Percentiles rank a stretch among this genome's conserved stretches.
These are phyloP conservation scores for Eumaeus atala DNA, from an alignment of 1,140 invertebrate genomes.

Conservation along the genomic window DNA sequence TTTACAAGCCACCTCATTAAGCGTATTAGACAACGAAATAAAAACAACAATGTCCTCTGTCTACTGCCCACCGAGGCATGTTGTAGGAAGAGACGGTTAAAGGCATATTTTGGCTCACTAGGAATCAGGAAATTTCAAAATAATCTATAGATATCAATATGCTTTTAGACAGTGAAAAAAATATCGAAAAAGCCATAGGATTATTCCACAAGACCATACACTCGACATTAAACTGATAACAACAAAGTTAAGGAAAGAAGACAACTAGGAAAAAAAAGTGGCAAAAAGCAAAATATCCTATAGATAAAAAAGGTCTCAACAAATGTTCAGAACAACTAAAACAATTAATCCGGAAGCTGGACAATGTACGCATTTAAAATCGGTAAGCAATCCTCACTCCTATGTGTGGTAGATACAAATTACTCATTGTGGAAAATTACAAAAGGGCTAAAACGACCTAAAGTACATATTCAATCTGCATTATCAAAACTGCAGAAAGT, in stretches of 20 bases:
- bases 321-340: constrained; percentile 24
- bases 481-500: background rate
- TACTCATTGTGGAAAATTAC: background rate
- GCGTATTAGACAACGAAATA: too few relatives aligned
- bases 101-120: too few relatives aligned
- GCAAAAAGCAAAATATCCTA: constrained; percentile 23
- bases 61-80: too few relatives aligned
- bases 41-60: too few relatives aligned
- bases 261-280: constrained; percentile 10
- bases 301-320: constrained; percentile 26
- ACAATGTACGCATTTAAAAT: background rate
- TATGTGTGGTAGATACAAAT: background rate
- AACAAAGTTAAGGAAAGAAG: constrained; percentile 1
- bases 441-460: background rate
- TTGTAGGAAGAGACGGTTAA: too few relatives aligned
- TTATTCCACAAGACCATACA: background rate
- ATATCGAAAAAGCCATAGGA: background rate
- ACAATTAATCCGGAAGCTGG: background rate
- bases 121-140: too few relatives aligned
- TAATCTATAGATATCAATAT: background rate
- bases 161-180: background rate
- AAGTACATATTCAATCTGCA: too few relatives aligned
- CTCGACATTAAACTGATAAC: background rate
- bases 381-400: background rate
- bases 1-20: too few relatives aligned